A percentile compares a stretch with the other conserved stretches of the same genome.
These are phyloP conservation scores for Epinotia bilunana DNA, from an alignment of 2,888 invertebrate species.

Conservation along the genomic window DNA sequence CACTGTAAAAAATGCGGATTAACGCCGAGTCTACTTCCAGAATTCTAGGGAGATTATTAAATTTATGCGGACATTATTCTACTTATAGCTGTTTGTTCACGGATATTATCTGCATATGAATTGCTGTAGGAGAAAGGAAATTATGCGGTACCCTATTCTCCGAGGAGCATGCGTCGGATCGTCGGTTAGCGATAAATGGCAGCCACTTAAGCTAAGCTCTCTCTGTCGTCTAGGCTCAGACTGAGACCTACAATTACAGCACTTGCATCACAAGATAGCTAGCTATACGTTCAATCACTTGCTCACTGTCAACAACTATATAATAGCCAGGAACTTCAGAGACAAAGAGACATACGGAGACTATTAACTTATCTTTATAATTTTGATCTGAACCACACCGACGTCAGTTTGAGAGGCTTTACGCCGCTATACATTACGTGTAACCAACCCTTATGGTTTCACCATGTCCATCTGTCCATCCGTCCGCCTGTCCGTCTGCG, in stretches of 20 bases:
- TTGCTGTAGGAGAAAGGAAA: not conserved
- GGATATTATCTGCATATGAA: not conserved
- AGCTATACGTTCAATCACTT: not conserved
- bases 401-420: too few species aligned
- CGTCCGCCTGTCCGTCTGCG: too few species aligned
- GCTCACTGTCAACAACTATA: not conserved
- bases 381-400: too few species aligned
- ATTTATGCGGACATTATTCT: slow-evolving; percentile 1
- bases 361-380: too few species aligned
- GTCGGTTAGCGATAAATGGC: not conserved
- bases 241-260: not conserved
- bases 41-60: not conserved
- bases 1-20: slow-evolving; percentile 15
- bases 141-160: slow-evolving; percentile 1
- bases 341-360: too few species aligned
- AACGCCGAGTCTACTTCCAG: slow-evolving; percentile 5
- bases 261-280: not conserved
- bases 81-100: not conserved
- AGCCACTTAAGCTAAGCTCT: slow-evolving; percentile 4
- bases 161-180: not conserved
- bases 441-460: too few species aligned
- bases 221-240: not conserved
- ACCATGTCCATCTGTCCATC: too few species aligned
- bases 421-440: too few species aligned
- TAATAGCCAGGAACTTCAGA: not conserved